phyloP scores from a whole-genome alignment of 2,797 vertebrate genomes.

The Chiloscyllium punctatum region DNA sequence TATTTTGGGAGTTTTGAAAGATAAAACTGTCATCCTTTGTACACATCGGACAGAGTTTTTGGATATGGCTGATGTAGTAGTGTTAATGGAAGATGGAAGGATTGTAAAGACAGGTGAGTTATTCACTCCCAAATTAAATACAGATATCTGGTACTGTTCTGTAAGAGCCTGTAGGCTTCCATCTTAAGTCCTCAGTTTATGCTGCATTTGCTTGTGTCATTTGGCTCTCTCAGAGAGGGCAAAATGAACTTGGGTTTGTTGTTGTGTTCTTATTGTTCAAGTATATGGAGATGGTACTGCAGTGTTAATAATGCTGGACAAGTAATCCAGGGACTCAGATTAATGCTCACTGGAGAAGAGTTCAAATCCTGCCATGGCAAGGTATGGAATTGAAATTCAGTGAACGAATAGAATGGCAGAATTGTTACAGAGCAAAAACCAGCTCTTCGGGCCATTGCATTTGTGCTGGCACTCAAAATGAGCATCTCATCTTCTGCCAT shows the following conservation, averaged over 20 bases:
- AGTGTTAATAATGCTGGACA: no score
- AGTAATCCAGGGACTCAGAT: no score
- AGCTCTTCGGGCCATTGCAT: no score
- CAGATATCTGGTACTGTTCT: background rate
- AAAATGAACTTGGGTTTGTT: background rate
- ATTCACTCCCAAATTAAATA: background rate
- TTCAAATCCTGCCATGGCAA: no score
- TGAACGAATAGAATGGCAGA: no score
- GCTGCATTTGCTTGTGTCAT: background rate
- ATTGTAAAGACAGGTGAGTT: slow-evolving; percentile 71
- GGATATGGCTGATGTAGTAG: slow-evolving; percentile 69
- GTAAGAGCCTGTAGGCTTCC: background rate
- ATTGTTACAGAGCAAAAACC: no score
- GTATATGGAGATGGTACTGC: no score
- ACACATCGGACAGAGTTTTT: slow-evolving; percentile 85
- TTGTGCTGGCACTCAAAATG: no score
- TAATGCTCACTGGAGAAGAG: no score
- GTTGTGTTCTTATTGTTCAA: no score
- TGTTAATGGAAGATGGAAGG: slow-evolving; percentile 78
- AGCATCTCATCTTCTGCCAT: no score
- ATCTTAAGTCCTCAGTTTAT: background rate
- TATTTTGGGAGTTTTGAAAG: slow-evolving; percentile 70
- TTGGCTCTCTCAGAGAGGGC: background rate
- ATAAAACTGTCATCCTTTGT: slow-evolving; percentile 85
- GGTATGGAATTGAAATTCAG: no score